Evolutionary conservation across 30 jellyfish, hydroid and myxozoan genomes (phyloP).

Genomic region (Mastigias papua): DNA sequence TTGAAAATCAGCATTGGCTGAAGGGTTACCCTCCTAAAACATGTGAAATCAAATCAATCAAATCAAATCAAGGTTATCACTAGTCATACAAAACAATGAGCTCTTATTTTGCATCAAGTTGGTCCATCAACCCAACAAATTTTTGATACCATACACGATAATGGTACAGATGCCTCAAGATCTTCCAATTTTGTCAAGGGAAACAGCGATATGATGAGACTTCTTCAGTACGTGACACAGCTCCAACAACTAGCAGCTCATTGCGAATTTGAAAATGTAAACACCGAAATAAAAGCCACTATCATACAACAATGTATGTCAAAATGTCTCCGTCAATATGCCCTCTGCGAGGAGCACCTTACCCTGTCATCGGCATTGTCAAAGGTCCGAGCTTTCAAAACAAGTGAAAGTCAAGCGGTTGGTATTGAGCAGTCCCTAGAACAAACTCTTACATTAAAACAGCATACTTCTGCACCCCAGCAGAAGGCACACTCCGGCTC

Average conservation of each 20-base stretch:
- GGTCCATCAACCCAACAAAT: not conserved
- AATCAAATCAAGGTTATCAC: not conserved
- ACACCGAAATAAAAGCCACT: not conserved
- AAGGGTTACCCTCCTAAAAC: no score
- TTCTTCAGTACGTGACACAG: not conserved
- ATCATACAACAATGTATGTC: not conserved
- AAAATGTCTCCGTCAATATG: not conserved
- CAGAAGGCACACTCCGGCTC: no score
- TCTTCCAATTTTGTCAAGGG: not conserved
- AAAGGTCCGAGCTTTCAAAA: not conserved
- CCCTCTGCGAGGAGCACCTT: not conserved
- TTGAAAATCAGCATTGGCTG: no score
- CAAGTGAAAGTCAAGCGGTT: not conserved
- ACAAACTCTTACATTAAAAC: not conserved
- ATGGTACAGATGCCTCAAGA: not conserved
- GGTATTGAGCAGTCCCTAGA: not conserved
- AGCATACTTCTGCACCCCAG: not conserved
- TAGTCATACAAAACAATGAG: not conserved
- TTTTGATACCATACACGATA: not conserved
- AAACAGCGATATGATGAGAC: not conserved
- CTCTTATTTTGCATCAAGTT: not conserved
- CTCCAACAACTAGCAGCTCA: not conserved
- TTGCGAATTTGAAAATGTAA: not conserved
- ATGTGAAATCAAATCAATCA: no score
- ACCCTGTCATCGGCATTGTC: not conserved